Percentiles rank a stretch among this genome's conserved stretches.
Conservation (phyloP, 2,888 invertebrate species). For the Schrankia costaestrigalis region DNA sequence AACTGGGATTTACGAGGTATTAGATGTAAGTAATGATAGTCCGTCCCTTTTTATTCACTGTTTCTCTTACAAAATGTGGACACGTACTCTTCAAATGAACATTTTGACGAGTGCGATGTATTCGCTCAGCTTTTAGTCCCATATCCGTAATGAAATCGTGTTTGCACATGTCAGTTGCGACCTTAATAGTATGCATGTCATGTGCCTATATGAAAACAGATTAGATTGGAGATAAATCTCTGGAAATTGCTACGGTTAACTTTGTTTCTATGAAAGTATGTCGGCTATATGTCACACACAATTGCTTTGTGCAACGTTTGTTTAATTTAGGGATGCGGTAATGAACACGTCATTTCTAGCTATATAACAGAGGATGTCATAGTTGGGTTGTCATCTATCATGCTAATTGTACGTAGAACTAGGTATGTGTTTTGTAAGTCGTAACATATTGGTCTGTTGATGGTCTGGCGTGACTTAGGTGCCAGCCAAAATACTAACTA, state of each 20-base stretch:
- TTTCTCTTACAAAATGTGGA: slow-evolving; percentile 21
- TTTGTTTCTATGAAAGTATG: slow-evolving; percentile 7
- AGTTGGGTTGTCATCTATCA: too few species aligned
- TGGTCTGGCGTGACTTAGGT: too few species aligned
- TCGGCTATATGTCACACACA: slow-evolving; percentile 10
- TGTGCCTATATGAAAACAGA: slow-evolving; percentile 14
- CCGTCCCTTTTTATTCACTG: slow-evolving; percentile 25
- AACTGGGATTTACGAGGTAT: slow-evolving; percentile 28
- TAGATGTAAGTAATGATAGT: slow-evolving; percentile 27
- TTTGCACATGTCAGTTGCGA: slow-evolving; percentile 19
- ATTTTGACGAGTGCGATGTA: slow-evolving; percentile 27
- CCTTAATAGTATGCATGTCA: slow-evolving; percentile 15
- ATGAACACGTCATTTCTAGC: too few species aligned
- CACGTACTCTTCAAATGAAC: slow-evolving; percentile 23
- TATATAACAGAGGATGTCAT: too few species aligned
- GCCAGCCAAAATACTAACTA: too few species aligned
- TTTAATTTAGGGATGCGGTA: too few species aligned
- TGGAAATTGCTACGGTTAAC: slow-evolving; percentile 3
- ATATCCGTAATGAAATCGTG: slow-evolving; percentile 32
- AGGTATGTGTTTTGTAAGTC: too few species aligned
- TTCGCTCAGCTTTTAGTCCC: slow-evolving; percentile 24
- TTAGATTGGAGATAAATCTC: slow-evolving; percentile 7
- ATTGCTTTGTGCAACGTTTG: too few species aligned
- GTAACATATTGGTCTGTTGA: too few species aligned
- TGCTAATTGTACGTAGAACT: too few species aligned